A percentile compares a stretch with the other conserved stretches of the same genome.
These are phyloP conservation scores for Nerophis ophidion DNA, from an alignment of 2,113 vertebrate species.

Conservation along the genomic window DNA sequence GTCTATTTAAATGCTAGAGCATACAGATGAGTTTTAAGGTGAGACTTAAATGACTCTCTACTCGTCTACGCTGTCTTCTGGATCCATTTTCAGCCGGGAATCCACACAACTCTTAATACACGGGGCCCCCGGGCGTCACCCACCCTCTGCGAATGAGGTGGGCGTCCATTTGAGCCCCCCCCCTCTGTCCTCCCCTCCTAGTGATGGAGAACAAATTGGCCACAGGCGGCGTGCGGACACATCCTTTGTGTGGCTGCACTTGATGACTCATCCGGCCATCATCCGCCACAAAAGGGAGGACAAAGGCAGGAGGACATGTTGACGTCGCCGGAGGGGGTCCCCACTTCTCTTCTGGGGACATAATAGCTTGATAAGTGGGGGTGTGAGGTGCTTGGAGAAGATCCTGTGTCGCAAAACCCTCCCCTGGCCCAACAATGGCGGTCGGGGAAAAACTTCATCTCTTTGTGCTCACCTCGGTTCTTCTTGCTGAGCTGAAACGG, in stretches of 20 bases:
- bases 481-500: background rate
- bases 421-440: conserved; percentile 15
- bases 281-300: conserved; percentile 45
- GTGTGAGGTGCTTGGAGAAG: background rate
- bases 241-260: conserved; percentile 36
- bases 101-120: too few species aligned
- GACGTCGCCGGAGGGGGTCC: conserved; percentile 40
- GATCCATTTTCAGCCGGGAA: too few species aligned
- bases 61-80: too few species aligned
- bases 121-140: too few species aligned
- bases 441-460: background rate
- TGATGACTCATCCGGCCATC: conserved; percentile 40
- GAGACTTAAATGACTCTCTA: too few species aligned
- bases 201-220: conserved; percentile 58
- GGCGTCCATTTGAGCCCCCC: conserved; percentile 44
- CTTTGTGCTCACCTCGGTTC: background rate
- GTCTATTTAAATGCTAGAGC: too few species aligned
- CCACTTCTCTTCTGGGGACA: conserved; percentile 27
- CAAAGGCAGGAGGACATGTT: conserved; percentile 29
- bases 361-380: conserved; percentile 35
- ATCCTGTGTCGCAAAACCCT: conserved; percentile 34
- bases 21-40: too few species aligned
- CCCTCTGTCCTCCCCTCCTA: background rate
- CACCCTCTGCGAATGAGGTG: background rate
- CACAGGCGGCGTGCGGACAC: conserved; percentile 34